A percentile compares a stretch with the other conserved stretches of the same genome.
phyloP scores from a whole-genome alignment of 2,888 invertebrate genomes.

The Melipona beecheii region DNA sequence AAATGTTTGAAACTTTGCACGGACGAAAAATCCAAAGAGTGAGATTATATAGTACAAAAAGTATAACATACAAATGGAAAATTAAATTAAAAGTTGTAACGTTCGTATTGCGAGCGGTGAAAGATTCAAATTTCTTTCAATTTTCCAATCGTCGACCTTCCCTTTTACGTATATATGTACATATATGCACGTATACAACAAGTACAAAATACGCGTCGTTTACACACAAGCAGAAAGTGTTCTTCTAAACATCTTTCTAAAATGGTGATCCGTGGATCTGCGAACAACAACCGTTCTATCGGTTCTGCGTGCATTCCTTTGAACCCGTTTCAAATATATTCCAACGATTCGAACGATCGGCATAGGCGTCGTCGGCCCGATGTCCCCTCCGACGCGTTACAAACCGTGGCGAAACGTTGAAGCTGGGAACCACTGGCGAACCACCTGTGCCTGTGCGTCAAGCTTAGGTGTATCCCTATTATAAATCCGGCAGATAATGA shows the following conservation, averaged over 20 bases:
- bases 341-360: not conserved
- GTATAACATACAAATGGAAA: too few species aligned
- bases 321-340: constrained; percentile 17
- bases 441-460: constrained; percentile 75
- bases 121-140: too few species aligned
- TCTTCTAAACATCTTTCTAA: not conserved
- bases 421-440: constrained; percentile 65
- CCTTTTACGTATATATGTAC: too few species aligned
- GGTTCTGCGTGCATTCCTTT: constrained; percentile 1
- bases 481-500: constrained; percentile 82
- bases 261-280: not conserved
- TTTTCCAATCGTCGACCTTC: too few species aligned
- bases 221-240: not conserved
- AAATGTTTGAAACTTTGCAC: too few species aligned
- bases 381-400: too few species aligned
- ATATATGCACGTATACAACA: too few species aligned
- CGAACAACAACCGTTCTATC: not conserved
- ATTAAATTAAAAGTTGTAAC: too few species aligned
- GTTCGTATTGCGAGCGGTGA: too few species aligned
- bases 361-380: constrained; percentile 14
- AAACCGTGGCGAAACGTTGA: not conserved
- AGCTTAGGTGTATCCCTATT: constrained; percentile 74
- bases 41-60: too few species aligned
- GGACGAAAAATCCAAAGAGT: too few species aligned
- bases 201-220: too few species aligned